phyloP scores from a whole-genome alignment of 1,140 invertebrate genomes.

The Glossosoma conforme region DNA sequence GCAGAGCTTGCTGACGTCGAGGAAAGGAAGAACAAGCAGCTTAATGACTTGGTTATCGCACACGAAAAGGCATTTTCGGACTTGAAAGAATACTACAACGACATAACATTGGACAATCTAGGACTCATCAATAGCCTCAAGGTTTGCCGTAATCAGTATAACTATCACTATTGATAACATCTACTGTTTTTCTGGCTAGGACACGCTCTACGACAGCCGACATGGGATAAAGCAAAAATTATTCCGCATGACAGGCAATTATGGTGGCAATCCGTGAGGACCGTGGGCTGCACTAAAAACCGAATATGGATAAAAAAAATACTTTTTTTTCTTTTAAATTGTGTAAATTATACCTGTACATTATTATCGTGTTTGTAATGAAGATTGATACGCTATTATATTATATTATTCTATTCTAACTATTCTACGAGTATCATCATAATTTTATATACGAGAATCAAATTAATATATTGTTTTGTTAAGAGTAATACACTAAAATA shows the following conservation, averaged over 20 bases:
- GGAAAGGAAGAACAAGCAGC: conserved; percentile 82
- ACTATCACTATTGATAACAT: background rate
- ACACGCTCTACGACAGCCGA: too few relatives aligned
- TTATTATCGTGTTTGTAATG: too few relatives aligned
- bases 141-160: background rate
- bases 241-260: too few relatives aligned
- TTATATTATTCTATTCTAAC: too few relatives aligned
- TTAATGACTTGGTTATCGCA: conserved; percentile 71
- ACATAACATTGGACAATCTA: conserved; percentile 87
- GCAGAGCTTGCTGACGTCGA: conserved; percentile 81
- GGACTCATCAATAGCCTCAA: conserved; percentile 71
- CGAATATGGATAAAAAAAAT: background rate
- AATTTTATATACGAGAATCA: too few relatives aligned
- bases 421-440: too few relatives aligned
- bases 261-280: background rate
- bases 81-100: conserved; percentile 91
- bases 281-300: background rate
- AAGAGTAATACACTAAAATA: too few relatives aligned
- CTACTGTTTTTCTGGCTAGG: background rate
- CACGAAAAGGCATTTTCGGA: conserved; percentile 82
- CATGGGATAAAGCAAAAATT: too few relatives aligned
- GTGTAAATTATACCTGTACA: too few relatives aligned
- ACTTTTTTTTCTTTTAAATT: background rate
- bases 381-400: too few relatives aligned
- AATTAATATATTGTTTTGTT: too few relatives aligned